A percentile compares a stretch with the other conserved stretches of the same genome.
Evolutionary conservation across 2,797 vertebrate genomes (phyloP).

Genomic region (Phrynocephalus vlangalii): DNA sequence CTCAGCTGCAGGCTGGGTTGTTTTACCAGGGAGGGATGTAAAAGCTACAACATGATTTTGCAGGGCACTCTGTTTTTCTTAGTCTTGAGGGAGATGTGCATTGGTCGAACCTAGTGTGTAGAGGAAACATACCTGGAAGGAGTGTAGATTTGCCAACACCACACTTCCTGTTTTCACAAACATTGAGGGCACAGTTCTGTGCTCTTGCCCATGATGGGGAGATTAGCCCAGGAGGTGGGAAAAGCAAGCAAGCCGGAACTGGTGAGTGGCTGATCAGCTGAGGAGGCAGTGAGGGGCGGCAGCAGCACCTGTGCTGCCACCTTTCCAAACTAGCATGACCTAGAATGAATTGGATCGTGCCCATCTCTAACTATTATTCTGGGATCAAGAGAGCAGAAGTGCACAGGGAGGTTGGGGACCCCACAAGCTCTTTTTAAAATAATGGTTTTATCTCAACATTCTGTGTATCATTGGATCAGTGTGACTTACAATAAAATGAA

Average conservation of each 20-base stretch:
- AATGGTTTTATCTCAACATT: not conserved
- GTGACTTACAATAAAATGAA: not conserved
- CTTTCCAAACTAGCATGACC: not conserved
- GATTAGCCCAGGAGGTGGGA: no score
- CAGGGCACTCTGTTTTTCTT: not conserved
- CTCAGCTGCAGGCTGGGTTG: no score
- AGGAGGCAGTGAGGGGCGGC: no score
- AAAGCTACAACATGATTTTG: not conserved
- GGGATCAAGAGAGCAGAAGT: not conserved
- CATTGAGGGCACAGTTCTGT: no score
- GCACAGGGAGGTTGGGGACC: not conserved
- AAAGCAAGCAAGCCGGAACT: no score
- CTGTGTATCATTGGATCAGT: not conserved
- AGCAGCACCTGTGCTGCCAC: no score
- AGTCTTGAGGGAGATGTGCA: not conserved
- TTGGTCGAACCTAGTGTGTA: no score
- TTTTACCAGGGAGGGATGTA: not conserved
- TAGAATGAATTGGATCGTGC: no score
- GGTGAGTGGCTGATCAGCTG: no score
- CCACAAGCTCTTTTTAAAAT: not conserved
- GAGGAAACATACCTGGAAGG: not conserved
- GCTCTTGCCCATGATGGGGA: no score
- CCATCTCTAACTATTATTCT: not conserved
- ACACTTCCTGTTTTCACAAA: not conserved
- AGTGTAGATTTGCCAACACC: not conserved